Base-by-base conservation (phyloP, 2,888 invertebrate species). In the Philonicus albiceps region DNA sequence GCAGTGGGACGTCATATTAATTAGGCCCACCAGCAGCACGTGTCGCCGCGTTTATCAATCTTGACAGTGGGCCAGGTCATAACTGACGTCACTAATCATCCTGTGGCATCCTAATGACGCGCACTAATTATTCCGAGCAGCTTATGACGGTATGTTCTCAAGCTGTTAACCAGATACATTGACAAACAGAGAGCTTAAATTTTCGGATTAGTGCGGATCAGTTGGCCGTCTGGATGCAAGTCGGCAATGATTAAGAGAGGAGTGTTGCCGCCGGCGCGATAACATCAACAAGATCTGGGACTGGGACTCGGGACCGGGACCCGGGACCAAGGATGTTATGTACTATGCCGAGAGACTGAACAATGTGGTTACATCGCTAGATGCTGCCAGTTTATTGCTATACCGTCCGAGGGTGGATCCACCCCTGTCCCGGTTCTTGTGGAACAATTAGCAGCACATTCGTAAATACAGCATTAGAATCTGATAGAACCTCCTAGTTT, bases 381-480 rank as follows among this genome's bases (percentile, higher is more conserved):
- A 43, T 80, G 53, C 22, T 81, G 27, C 37, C 22, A 53, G 55
- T 81, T 81, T 78, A 76, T 76, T 76, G 22, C 76, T 78, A 27
- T 27, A 27, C 13, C 19, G 19, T n/a, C 27, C 8, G 13, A 7
- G 81, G 5, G 1, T 7, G 55, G 31, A 64, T 13, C 3, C 49
- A n/a, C 34, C 19, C 49, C 30, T 6, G 4, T 34, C 3, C 64
- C 34, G 37, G 34, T 2, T 34, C 7, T 55, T 81, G 81, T 81
- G 81, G 55, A 81, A 53, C 81, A 81, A 81, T 81, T 81, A 81
- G 81, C 49, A 81, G 81, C 81, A 81, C 81, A 81, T 81, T 81
- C 34, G 81, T 81, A 81, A 55, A 64, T 64, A 81, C 64, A 53
- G 13, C 19, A 49, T 49, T 81, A 49, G 34, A 81, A 55, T 81